Percentiles rank a stretch among this genome's conserved stretches.
phyloP scores from a whole-genome alignment of 2,888 invertebrate genomes.

The Hymenopus coronatus region DNA sequence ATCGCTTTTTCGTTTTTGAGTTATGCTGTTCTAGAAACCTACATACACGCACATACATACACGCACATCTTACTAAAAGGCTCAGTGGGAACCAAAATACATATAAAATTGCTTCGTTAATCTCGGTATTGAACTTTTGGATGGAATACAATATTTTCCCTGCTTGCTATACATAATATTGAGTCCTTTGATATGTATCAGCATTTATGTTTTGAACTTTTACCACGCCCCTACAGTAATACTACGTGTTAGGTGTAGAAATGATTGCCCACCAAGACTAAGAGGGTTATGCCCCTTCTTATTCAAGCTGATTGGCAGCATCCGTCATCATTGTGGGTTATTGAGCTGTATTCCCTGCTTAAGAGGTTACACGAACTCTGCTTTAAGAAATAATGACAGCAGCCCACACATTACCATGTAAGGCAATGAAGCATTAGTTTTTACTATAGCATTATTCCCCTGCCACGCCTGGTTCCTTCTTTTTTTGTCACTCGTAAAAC shows the following conservation, averaged over 20 bases:
- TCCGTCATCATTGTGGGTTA: background rate
- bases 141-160: too few relatives aligned
- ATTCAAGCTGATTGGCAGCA: background rate
- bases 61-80: too few relatives aligned
- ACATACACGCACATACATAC: too few relatives aligned
- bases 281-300: background rate
- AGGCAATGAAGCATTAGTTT: background rate
- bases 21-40: too few relatives aligned
- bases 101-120: too few relatives aligned
- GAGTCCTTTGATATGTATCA: too few relatives aligned
- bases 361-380: background rate
- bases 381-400: background rate
- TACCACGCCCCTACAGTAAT: background rate
- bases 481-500: background rate
- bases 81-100: too few relatives aligned
- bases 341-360: background rate
- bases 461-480: background rate
- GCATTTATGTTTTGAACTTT: too few relatives aligned
- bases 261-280: background rate
- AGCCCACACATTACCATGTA: background rate
- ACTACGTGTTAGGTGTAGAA: background rate
- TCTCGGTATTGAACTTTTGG: too few relatives aligned
- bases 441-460: background rate
- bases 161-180: too few relatives aligned
- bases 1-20: too few relatives aligned